A percentile compares a stretch with the other conserved stretches of the same genome.
phyloP scores from a whole-genome alignment of 2,888 invertebrate genomes.

The Monochamus alternatus region DNA sequence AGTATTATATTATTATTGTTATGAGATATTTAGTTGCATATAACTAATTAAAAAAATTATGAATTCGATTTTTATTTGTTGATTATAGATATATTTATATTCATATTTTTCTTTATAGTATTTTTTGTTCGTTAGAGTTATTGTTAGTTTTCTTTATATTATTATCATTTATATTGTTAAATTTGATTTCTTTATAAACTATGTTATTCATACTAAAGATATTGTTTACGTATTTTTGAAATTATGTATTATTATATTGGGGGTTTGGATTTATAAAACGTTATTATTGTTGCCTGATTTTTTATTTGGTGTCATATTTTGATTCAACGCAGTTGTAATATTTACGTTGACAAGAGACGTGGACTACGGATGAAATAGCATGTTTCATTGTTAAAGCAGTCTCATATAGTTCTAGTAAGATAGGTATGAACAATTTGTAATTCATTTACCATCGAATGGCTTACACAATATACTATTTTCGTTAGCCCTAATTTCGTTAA shows the following conservation, averaged over 20 bases:
- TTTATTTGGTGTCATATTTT: not conserved
- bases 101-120: conserved; percentile 1
- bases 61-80: conserved; percentile 21
- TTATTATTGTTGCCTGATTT: conserved; percentile 12
- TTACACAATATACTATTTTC: too few relatives aligned
- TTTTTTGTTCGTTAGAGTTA: conserved; percentile 24
- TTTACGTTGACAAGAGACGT: too few relatives aligned
- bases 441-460: too few relatives aligned
- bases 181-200: conserved; percentile 1
- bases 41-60: not conserved
- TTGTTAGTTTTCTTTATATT: not conserved
- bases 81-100: conserved; percentile 18
- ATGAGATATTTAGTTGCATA: not conserved
- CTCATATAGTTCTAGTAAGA: too few relatives aligned
- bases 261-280: conserved; percentile 31
- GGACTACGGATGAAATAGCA: too few relatives aligned
- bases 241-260: conserved; percentile 20
- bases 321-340: too few relatives aligned
- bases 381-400: too few relatives aligned
- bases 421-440: too few relatives aligned
- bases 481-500: too few relatives aligned
- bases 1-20: not conserved
- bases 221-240: not conserved
- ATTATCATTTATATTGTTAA: not conserved
- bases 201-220: conserved; percentile 12